phyloP scores from a whole-genome alignment of 2,113 vertebrate genomes.

The Toxotes jaculatrix region DNA sequence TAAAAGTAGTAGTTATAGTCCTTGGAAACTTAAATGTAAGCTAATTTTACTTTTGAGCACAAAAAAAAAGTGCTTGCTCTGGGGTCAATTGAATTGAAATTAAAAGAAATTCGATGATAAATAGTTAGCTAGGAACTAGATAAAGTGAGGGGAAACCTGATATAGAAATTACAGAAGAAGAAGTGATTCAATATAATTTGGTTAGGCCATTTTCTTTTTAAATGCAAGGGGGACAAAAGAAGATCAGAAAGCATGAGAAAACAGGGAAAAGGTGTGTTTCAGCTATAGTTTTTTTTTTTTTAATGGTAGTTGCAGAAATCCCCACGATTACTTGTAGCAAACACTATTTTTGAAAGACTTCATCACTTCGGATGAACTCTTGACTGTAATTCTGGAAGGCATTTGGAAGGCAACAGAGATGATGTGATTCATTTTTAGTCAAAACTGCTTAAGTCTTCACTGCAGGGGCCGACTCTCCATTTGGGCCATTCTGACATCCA shows the following conservation, averaged over 20 bases:
- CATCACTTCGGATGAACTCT: constrained; percentile 22
- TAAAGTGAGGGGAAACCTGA: too few relatives aligned
- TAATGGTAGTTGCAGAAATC: background rate
- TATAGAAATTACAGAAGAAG: background rate
- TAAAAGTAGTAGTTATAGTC: too few relatives aligned
- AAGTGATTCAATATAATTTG: too few relatives aligned
- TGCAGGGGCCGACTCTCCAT: constrained; percentile 25
- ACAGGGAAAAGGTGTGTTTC: background rate
- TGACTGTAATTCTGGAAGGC: constrained; percentile 9
- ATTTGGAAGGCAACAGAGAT: constrained; percentile 1
- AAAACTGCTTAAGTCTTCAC: constrained; percentile 19
- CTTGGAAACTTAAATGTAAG: too few relatives aligned
- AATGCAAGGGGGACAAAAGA: background rate
- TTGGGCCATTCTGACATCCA: constrained; percentile 35
- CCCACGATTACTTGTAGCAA: background rate
- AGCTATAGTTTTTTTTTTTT: too few relatives aligned
- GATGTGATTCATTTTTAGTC: constrained; percentile 8
- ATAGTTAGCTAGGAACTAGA: too few relatives aligned
- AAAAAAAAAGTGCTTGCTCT: too few relatives aligned
- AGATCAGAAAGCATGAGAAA: too few relatives aligned
- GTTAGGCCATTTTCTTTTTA: background rate
- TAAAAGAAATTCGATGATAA: too few relatives aligned
- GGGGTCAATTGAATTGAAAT: too few relatives aligned
- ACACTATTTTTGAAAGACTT: constrained; percentile 19
- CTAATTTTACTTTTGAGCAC: too few relatives aligned